Evolutionary conservation across 2,888 invertebrate species (phyloP), one percentile per base, ranked within the genome.

Genomic region (Camponotus fellah): DNA sequence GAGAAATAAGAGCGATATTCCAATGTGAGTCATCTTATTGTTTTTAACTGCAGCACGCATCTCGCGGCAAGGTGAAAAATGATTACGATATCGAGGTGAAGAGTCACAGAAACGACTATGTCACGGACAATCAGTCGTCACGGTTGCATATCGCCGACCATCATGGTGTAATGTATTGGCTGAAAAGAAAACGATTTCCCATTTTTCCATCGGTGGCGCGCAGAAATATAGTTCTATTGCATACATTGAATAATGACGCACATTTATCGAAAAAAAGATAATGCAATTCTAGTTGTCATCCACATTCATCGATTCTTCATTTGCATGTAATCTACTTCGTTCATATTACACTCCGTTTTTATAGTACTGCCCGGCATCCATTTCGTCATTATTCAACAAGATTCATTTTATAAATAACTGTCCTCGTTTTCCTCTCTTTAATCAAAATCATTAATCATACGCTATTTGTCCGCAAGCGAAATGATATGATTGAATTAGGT

Each of bases 281-380:
- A 80, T 80, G 75, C 46, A 75, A 75, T 80, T 80, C 43, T 37
- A 80, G 79, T 80, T 80, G 26, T 60, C 75, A 37, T 60, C 46
- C 60, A 60, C 46, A 80, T 74, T 60, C 79, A 80, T 80, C 76
- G 79, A 80, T 80, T 80, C 75, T 80, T 80, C 79, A 80, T 80
- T 80, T 74, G 60, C 79, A 80, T 80, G 37, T 80, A 74, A 80
- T 80, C 79, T 74, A 80, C 75, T 80, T 80, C 75, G 60, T 74
- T 80, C 79, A 34, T 80, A 80, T 80, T 74, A 37, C 60, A 34
- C 79, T 80, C 26, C 46, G 37, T 75, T 80, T n/a, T 26, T 8
- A 37, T 8, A 37, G 26, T 60, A 37, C 58, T 32, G 46, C 60
- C 60, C 46, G 32, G 74, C 75, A 46, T 60, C 37, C 60, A 26